Evolutionary conservation across 2,888 invertebrate species (phyloP).

Genomic region (Trachelus troglodyta): DNA sequence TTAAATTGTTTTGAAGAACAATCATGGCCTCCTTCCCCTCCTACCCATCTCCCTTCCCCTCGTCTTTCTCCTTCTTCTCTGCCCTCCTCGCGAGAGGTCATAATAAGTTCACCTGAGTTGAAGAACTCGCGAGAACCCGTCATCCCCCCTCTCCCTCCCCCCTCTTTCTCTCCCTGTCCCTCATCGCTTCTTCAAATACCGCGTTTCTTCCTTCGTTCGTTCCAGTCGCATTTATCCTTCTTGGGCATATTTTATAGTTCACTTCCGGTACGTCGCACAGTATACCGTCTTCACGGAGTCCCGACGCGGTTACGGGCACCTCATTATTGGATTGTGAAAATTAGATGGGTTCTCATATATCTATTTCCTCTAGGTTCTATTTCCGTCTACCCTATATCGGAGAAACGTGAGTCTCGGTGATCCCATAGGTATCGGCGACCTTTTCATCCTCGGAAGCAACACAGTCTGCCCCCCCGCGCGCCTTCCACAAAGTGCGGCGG

Average conservation of each 20-base stretch:
- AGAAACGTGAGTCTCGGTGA: neutral
- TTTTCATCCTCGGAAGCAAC: neutral
- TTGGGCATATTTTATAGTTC: neutral
- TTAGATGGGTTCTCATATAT: neutral
- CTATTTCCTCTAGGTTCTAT: neutral
- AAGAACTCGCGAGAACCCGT: conserved; percentile 17
- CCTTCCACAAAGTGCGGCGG: neutral
- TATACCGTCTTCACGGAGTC: neutral
- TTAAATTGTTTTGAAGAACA: conserved; percentile 57
- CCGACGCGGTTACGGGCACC: neutral
- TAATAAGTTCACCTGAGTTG: conserved; percentile 6
- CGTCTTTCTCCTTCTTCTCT: neutral
- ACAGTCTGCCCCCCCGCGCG: neutral
- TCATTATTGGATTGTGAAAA: neutral
- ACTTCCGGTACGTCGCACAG: neutral
- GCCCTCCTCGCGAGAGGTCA: neutral
- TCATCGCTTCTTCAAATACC: conserved; percentile 6
- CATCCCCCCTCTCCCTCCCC: conserved; percentile 10
- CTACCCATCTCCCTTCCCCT: neutral
- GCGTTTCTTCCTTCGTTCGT: neutral
- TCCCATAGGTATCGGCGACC: neutral
- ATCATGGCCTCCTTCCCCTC: conserved; percentile 33
- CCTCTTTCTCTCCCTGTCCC: conserved; percentile 18
- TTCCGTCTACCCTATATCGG: neutral
- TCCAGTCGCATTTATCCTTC: neutral